phyloP scores from a whole-genome alignment of 2,797 vertebrate genomes.

The Myotis findleyi region DNA sequence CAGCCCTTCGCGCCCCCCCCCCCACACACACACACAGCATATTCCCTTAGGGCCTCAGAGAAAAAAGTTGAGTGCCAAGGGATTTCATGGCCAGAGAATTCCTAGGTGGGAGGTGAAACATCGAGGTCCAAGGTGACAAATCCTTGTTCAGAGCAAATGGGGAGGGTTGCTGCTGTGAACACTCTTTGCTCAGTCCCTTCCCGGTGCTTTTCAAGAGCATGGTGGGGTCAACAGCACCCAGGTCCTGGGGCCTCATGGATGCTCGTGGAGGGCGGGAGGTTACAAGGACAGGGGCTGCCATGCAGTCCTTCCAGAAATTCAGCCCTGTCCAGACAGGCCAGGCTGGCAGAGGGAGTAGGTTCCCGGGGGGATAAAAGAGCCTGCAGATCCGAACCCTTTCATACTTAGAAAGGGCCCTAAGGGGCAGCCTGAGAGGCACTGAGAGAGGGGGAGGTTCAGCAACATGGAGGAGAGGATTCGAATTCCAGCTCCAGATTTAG shows the following conservation, averaged over 20 bases:
- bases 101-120: background rate
- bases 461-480: background rate
- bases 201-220: background rate
- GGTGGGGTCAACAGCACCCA: background rate
- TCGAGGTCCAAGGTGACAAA: background rate
- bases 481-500: background rate
- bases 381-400: background rate
- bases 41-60: background rate
- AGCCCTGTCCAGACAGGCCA: background rate
- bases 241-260: background rate
- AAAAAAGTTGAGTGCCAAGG: background rate
- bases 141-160: background rate
- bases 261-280: background rate
- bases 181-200: background rate
- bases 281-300: rapidly evolving
- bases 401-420: background rate
- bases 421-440: background rate
- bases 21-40: no score
- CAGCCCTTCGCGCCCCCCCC: rapidly evolving
- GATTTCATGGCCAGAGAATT: background rate
- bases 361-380: background rate
- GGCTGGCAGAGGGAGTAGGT: background rate
- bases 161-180: background rate
- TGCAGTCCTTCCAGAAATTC: background rate
- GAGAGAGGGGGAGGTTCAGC: background rate